Percentiles rank a stretch among this genome's conserved stretches.
Evolutionary conservation across 1,140 invertebrate genomes (phyloP).

Genomic region (Adelges cooleyi): DNA sequence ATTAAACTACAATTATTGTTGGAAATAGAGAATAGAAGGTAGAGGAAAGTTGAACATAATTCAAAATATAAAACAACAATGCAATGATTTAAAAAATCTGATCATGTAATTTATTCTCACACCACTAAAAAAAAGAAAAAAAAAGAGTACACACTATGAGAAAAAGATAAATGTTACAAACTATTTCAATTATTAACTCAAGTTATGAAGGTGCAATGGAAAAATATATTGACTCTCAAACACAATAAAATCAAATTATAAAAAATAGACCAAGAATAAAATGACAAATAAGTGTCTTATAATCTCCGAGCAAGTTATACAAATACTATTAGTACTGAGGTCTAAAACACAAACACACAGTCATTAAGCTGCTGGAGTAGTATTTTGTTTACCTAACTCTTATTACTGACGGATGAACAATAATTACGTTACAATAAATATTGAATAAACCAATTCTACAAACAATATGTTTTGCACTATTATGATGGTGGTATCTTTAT

Average conservation of each 20-base stretch:
- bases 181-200: conserved; percentile 18
- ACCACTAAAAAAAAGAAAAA: no score
- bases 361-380: conserved; percentile 10
- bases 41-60: conserved; percentile 12
- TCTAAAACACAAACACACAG: conserved; percentile 7
- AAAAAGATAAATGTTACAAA: conserved; percentile 12
- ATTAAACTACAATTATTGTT: no score
- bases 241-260: conserved; percentile 19
- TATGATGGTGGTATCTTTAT: not conserved
- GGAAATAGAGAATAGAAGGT: not conserved
- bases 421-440: conserved; percentile 19
- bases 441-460: not conserved
- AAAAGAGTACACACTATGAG: conserved; percentile 2
- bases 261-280: conserved; percentile 18
- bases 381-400: not conserved
- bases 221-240: conserved; percentile 10
- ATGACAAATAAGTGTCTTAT: not conserved
- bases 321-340: not conserved
- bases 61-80: conserved; percentile 14
- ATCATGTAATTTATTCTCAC: conserved; percentile 24
- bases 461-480: not conserved
- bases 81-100: conserved; percentile 11
- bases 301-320: not conserved
- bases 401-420: not conserved
- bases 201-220: not conserved